Evolutionary conservation across 1,140 invertebrate species (phyloP).

Genomic region (Bombus sibiricus): DNA sequence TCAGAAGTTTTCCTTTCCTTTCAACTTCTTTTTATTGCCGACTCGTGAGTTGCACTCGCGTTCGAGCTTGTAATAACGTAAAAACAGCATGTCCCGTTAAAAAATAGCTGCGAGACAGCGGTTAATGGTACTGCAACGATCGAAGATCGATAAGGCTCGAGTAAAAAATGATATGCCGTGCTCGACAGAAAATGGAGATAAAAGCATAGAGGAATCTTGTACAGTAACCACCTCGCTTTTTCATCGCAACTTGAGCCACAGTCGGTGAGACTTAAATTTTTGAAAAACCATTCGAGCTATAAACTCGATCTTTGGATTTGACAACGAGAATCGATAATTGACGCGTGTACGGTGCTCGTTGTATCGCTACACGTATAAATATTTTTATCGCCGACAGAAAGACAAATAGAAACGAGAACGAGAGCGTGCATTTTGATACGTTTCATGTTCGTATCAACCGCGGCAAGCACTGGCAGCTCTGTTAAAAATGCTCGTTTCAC

Average conservation of each 20-base stretch:
- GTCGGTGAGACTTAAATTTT: too few species aligned
- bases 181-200: not conserved
- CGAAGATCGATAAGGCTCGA: not conserved
- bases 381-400: too few species aligned
- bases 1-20: not conserved
- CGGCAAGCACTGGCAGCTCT: not conserved
- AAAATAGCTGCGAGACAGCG: not conserved
- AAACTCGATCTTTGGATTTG: too few species aligned
- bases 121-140: not conserved
- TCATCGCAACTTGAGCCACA: too few species aligned
- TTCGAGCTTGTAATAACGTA: not conserved
- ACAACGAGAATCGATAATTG: too few species aligned
- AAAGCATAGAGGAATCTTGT: not conserved
- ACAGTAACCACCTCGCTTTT: too few species aligned
- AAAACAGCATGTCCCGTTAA: not conserved
- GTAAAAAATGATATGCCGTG: not conserved
- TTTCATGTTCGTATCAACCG: not conserved
- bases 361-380: too few species aligned
- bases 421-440: not conserved
- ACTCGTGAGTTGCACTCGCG: too few species aligned
- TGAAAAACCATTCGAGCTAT: too few species aligned
- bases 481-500: slow-evolving; percentile 36
- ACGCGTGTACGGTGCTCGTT: too few species aligned
- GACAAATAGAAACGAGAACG: not conserved
- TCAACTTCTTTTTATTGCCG: not conserved